Evolutionary conservation across 2,113 vertebrate genomes (phyloP).

Genomic region (Lepus americanus): DNA sequence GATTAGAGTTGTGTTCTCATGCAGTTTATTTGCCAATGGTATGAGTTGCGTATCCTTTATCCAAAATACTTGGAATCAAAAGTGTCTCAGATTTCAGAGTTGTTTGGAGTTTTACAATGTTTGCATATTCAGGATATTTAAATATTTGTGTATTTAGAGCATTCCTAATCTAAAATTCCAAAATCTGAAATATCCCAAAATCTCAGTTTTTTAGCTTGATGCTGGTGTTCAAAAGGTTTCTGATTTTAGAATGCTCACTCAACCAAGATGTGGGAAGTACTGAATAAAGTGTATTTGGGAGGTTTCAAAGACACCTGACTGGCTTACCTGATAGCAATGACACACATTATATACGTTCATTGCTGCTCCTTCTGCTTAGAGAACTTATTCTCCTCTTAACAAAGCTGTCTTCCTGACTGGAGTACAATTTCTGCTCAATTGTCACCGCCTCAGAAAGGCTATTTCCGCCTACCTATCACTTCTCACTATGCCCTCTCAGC

Average conservation of each 20-base stretch:
- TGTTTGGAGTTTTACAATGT: too few relatives aligned
- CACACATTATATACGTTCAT: neutral
- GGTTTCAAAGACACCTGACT: neutral
- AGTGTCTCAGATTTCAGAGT: too few relatives aligned
- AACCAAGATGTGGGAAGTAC: neutral
- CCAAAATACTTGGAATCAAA: too few relatives aligned
- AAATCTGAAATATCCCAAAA: too few relatives aligned
- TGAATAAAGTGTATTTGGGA: slow-evolving; percentile 24
- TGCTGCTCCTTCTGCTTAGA: neutral
- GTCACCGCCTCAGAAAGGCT: neutral
- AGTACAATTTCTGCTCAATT: neutral
- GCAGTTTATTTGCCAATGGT: neutral
- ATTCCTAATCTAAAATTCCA: too few relatives aligned
- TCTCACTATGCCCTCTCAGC: neutral
- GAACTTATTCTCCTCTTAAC: neutral
- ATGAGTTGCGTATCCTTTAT: neutral
- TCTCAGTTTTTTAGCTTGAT: too few relatives aligned
- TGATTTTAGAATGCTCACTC: too few relatives aligned
- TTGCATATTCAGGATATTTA: too few relatives aligned
- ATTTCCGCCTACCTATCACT: neutral
- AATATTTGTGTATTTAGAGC: too few relatives aligned
- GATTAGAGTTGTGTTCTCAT: neutral
- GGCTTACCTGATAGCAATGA: neutral
- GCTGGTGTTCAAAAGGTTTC: too few relatives aligned
- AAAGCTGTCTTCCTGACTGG: neutral